These are phyloP conservation scores for Brachyhypopomus gauderio DNA, from an alignment of 2,113 vertebrate genomes.

Conservation along the genomic window DNA sequence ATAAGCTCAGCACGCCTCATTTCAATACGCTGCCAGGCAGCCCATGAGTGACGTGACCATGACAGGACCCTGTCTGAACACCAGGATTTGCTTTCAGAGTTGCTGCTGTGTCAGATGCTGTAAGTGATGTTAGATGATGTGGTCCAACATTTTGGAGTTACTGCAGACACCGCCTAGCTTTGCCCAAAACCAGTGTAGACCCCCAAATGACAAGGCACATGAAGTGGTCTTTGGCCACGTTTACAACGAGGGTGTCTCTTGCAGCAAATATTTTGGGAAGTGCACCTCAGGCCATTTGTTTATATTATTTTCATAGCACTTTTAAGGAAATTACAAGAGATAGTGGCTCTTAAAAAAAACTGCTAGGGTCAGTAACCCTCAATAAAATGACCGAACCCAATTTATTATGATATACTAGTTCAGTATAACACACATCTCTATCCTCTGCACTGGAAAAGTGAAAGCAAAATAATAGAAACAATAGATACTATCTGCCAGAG, in stretches of 20 bases:
- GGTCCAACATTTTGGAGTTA: background rate
- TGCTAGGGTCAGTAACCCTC: background rate
- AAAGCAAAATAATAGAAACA: too few relatives aligned
- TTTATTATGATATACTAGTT: too few relatives aligned
- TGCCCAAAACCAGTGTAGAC: background rate
- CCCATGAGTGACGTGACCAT: background rate
- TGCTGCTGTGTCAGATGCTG: background rate
- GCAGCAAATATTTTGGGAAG: background rate
- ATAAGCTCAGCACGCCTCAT: background rate
- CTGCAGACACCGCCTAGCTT: background rate
- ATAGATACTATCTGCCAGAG: too few relatives aligned
- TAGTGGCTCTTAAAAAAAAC: background rate
- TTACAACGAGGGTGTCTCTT: background rate
- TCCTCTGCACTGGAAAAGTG: too few relatives aligned
- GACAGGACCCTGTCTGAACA: background rate
- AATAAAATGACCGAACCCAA: too few relatives aligned
- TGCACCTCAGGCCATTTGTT: background rate
- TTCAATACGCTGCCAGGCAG: background rate
- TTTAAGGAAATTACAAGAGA: background rate
- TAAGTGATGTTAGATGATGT: background rate
- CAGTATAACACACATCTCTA: too few relatives aligned
- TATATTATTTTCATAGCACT: background rate
- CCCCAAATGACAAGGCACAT: too few relatives aligned
- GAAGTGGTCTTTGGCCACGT: background rate
- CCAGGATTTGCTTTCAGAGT: background rate